These are phyloP conservation scores for Rhimphoctona megacephalus DNA, from an alignment of 2,888 invertebrate genomes.

Conservation along the genomic window DNA sequence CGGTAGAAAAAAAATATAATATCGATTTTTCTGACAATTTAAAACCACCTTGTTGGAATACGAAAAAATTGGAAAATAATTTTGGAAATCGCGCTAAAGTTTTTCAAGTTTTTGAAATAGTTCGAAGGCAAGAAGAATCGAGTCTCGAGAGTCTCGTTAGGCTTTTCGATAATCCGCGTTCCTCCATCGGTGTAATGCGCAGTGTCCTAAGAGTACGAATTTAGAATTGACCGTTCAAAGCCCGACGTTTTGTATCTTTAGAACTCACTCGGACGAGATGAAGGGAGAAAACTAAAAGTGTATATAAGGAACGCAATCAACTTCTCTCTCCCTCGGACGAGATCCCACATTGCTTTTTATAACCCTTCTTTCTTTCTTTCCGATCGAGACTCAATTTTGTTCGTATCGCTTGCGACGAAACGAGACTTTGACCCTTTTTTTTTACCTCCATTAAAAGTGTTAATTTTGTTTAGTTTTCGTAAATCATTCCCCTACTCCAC, in stretches of 20 bases:
- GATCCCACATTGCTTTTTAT: slow-evolving; percentile 67
- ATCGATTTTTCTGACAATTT: background rate
- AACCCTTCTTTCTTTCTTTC: slow-evolving; percentile 56
- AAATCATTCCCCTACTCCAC: background rate
- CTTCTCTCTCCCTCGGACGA: slow-evolving; percentile 25
- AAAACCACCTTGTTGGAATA: background rate
- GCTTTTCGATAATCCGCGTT: slow-evolving; percentile 32
- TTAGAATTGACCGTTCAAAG: slow-evolving; percentile 69
- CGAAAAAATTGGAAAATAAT: background rate
- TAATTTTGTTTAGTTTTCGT: background rate
- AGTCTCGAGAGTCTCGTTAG: slow-evolving; percentile 39
- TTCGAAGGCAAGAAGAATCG: background rate
- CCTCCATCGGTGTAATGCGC: slow-evolving; percentile 32
- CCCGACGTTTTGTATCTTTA: slow-evolving; percentile 68
- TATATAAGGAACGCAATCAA: slow-evolving; percentile 40
- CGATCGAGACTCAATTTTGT: slow-evolving; percentile 10
- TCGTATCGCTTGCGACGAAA: slow-evolving; percentile 25
- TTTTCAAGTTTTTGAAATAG: background rate
- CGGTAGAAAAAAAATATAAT: background rate
- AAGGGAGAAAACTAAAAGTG: slow-evolving; percentile 40
- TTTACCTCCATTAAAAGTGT: background rate
- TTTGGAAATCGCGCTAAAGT: slow-evolving; percentile 6
- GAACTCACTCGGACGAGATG: slow-evolving; percentile 51
- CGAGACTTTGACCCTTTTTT: slow-evolving; percentile 34
- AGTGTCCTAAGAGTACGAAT: slow-evolving; percentile 64